These are phyloP conservation scores for Cyclopterus lumpus DNA, from an alignment of 2,797 vertebrate genomes.

Conservation along the genomic window DNA sequence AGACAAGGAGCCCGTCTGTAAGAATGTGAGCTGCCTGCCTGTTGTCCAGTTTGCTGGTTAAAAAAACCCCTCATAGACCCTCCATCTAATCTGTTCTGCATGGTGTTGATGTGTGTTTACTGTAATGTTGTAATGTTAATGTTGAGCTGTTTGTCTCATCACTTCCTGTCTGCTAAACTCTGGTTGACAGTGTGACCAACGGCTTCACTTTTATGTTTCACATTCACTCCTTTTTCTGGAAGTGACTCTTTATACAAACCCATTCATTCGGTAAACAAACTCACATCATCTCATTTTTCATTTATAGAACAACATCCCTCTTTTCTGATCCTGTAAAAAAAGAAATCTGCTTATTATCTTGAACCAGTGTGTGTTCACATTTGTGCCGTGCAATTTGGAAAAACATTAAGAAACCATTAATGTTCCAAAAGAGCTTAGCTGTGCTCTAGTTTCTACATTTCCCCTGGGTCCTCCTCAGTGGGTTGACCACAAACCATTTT, in stretches of 20 bases:
- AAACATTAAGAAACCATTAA: neutral
- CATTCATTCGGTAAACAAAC: neutral
- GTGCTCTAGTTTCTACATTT: neutral
- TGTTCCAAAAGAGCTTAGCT: neutral
- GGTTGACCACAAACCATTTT: too few species aligned
- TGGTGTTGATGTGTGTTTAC: conserved; percentile 4
- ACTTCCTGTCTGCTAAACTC: conserved; percentile 27
- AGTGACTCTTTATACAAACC: neutral
- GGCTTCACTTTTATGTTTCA: conserved; percentile 9
- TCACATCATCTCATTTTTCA: neutral
- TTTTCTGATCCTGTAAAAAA: neutral
- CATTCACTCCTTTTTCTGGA: conserved; percentile 2
- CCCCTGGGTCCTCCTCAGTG: neutral
- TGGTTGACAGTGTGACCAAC: neutral
- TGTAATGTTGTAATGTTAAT: conserved; percentile 13
- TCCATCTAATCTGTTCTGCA: neutral
- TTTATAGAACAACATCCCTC: neutral
- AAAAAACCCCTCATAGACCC: too few species aligned
- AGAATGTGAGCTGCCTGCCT: too few species aligned
- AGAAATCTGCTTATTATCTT: neutral
- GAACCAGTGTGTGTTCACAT: neutral
- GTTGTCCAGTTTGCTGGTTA: too few species aligned
- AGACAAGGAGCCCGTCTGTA: too few species aligned
- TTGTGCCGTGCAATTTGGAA: neutral
- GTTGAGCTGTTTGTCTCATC: conserved; percentile 14